These are phyloP conservation scores for Lamellibrachia luymesi DNA, from an alignment of 1,140 invertebrate species.

Conservation along the genomic window DNA sequence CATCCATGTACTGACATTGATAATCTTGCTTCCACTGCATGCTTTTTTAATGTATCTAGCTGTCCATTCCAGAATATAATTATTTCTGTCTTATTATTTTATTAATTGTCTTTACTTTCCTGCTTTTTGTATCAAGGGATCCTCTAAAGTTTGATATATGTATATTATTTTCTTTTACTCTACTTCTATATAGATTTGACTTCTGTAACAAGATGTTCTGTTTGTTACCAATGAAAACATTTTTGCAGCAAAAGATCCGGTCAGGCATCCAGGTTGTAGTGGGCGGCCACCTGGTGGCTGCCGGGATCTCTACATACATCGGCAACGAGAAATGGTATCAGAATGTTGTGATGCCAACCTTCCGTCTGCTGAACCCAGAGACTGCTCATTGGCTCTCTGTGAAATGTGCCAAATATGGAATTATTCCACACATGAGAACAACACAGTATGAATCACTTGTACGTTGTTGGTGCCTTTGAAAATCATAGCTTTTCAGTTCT, in stretches of 20 bases:
- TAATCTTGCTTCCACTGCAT: no score
- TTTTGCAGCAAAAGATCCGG: slow-evolving; percentile 14
- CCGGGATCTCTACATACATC: slow-evolving; percentile 41
- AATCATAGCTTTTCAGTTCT: background rate
- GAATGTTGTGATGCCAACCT: slow-evolving; percentile 56
- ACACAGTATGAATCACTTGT: slow-evolving; percentile 45
- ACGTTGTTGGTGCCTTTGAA: slow-evolving; percentile 13
- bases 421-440: slow-evolving; percentile 61
- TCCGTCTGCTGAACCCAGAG: slow-evolving; percentile 61
- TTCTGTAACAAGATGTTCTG: no score
- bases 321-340: slow-evolving; percentile 77
- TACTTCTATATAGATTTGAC: no score
- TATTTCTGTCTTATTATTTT: no score
- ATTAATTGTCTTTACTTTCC: no score
- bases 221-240: background rate
- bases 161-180: no score
- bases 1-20: no score
- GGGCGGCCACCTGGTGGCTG: slow-evolving; percentile 27
- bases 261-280: slow-evolving; percentile 26
- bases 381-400: slow-evolving; percentile 76
- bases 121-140: no score
- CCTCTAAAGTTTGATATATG: no score
- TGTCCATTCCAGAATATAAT: no score
- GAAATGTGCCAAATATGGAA: slow-evolving; percentile 70
- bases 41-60: no score